Evolutionary conservation across 2,113 vertebrate genomes (phyloP).

Genomic region (Limanda limanda): DNA sequence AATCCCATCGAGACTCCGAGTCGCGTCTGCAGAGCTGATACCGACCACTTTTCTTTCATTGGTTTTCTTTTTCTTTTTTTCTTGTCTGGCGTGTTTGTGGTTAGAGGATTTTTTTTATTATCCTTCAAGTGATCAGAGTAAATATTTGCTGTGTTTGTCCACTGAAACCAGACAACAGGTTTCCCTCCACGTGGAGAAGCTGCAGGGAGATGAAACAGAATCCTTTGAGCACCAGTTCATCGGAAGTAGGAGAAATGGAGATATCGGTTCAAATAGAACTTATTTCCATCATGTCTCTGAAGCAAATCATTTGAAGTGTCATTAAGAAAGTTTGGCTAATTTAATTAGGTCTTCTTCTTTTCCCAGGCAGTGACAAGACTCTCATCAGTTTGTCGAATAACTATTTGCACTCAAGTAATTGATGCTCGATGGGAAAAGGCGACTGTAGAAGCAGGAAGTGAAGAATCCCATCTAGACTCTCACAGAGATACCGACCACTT

Average conservation of each 20-base stretch:
- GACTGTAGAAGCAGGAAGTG: background rate
- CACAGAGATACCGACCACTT: background rate
- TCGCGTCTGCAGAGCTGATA: too few relatives aligned
- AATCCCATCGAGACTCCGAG: background rate
- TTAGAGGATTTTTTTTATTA: background rate
- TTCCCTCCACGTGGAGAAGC: background rate
- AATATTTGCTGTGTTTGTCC: background rate
- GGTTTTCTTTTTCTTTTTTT: too few relatives aligned
- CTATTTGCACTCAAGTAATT: conserved; percentile 52
- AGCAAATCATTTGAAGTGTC: conserved; percentile 53
- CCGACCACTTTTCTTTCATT: background rate
- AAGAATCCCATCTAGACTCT: background rate
- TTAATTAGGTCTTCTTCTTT: conserved; percentile 60
- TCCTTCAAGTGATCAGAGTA: conserved; percentile 6
- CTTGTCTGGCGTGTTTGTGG: background rate
- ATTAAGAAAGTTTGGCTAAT: conserved; percentile 63
- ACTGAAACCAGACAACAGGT: conserved; percentile 4
- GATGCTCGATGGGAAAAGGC: conserved; percentile 44
- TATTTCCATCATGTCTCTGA: background rate
- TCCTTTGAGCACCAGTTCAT: background rate
- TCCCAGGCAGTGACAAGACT: conserved; percentile 25
- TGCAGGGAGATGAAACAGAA: conserved; percentile 1
- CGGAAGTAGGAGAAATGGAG: background rate
- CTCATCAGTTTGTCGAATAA: conserved; percentile 40
- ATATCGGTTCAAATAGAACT: background rate